Evolutionary conservation across 2,797 vertebrate genomes (phyloP).

Genomic region (Labroides dimidiatus): DNA sequence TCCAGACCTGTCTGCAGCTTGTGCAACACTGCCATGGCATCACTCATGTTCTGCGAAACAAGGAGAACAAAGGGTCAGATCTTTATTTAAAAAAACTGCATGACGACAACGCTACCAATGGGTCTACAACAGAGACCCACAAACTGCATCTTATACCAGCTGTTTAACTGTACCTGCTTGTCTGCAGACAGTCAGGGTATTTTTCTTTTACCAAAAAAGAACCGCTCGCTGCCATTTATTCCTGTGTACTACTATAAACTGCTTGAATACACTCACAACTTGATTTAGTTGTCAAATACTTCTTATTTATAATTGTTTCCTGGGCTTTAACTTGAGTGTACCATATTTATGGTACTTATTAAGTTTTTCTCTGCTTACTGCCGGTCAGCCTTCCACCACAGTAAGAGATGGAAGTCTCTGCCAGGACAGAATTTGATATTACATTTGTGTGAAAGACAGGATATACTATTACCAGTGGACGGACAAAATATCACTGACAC

Average conservation of each 20-base stretch:
- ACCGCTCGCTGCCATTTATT: constrained; percentile 24
- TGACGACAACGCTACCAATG: constrained; percentile 4
- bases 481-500: constrained; percentile 10
- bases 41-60: constrained; percentile 94
- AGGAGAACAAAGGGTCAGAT: background rate
- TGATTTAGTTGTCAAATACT: background rate
- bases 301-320: background rate
- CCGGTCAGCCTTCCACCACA: constrained; percentile 22
- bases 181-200: constrained; percentile 39
- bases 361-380: constrained; percentile 8
- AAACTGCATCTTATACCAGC: background rate
- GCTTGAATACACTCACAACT: background rate
- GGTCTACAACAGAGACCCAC: background rate
- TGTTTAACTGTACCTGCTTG: constrained; percentile 23
- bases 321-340: background rate
- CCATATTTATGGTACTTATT: constrained; percentile 14
- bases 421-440: constrained; percentile 38
- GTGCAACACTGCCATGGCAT: constrained; percentile 97
- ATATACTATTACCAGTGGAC: constrained; percentile 8
- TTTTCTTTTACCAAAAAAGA: constrained; percentile 27
- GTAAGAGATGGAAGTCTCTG: constrained; percentile 21
- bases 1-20: constrained; percentile 98
- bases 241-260: background rate
- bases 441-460: constrained; percentile 18
- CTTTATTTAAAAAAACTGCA: background rate